Evolutionary conservation across 2,888 invertebrate species (phyloP), one percentile per base, ranked within the genome.

Genomic region (Aleiodes testaceus): DNA sequence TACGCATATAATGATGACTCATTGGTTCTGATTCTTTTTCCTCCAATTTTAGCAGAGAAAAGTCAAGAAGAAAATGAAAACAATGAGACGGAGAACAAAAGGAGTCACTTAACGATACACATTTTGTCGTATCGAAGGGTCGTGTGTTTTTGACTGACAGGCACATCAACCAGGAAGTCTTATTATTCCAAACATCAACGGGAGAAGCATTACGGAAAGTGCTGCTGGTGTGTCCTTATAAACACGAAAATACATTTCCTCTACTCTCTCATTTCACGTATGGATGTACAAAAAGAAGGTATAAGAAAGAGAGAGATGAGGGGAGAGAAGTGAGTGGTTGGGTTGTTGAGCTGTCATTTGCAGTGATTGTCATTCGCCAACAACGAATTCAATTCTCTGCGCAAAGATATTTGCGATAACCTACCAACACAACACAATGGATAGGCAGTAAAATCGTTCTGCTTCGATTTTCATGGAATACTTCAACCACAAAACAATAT

Each of bases 311-410:
- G 36, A 9, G 36, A 36, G 49, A 11, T 0, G 22, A 47, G n/a
- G 44, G 30, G 50, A 18, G 26, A 26, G 26, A 26, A 26, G 4
- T 36, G 42, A 36, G 42, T 16, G 64, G 52, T 49, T 49, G 66
- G 45, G 47, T 71, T 59, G 59, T 71, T 50, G 52, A 71, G 52
- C 70, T 71, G 66, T 66, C 66, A 66, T 71, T 52, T 63, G 49
- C 70, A 71, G 70, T 71, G 70, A 71, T 71, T 66, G 70, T 66
- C 70, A 71, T 71, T 66, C 66, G 61, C 66, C 52, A 71, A 71
- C 70, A 66, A 66, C 59, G 61, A 52, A 71, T 71, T 66, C 50
- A 71, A 71, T 71, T 66, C 66, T 45, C 30, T 52, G 66, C 42
- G 45, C 49, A 44, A 20, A 59, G 20, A 47, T 36, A 68, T 67